Evolutionary conservation across 2,113 vertebrate genomes (phyloP).

Genomic region (Desmodus rotundus): DNA sequence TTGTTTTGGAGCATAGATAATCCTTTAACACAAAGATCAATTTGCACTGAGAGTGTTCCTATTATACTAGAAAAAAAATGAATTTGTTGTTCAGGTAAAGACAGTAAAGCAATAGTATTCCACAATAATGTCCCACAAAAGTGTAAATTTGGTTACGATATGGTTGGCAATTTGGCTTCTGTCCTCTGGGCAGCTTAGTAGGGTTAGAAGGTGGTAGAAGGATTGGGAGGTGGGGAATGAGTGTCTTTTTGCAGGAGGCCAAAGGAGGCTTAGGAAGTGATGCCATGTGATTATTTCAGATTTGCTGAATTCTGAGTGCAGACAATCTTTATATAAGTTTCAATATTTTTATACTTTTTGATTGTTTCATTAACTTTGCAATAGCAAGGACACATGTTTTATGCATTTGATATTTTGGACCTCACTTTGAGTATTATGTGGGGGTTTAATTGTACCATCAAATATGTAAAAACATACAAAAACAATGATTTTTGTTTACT

Average conservation of each 20-base stretch:
- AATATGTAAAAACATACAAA: not conserved
- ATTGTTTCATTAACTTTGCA: not conserved
- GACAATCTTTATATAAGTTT: not conserved
- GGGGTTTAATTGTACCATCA: not conserved
- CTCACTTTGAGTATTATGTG: not conserved
- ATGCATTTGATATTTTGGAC: not conserved
- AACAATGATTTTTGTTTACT: not conserved
- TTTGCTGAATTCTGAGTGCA: not conserved
- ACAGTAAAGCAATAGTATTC: not conserved
- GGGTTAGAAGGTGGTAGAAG: not conserved
- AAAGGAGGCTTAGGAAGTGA: not conserved
- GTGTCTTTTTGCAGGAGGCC: not conserved
- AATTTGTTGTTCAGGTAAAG: not conserved
- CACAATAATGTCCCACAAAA: not conserved
- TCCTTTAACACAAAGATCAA: not conserved
- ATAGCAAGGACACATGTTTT: not conserved
- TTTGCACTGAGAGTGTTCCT: not conserved
- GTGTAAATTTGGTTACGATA: not conserved
- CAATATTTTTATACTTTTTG: not conserved
- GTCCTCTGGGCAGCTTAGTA: not conserved
- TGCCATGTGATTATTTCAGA: not conserved
- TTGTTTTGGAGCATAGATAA: not conserved
- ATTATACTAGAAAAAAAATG: not conserved
- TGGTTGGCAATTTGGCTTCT: not conserved
- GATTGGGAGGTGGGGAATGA: fast-evolving